Evolutionary conservation across 1,140 invertebrate species (phyloP).

Genomic region (Caenorhabditis latens): DNA sequence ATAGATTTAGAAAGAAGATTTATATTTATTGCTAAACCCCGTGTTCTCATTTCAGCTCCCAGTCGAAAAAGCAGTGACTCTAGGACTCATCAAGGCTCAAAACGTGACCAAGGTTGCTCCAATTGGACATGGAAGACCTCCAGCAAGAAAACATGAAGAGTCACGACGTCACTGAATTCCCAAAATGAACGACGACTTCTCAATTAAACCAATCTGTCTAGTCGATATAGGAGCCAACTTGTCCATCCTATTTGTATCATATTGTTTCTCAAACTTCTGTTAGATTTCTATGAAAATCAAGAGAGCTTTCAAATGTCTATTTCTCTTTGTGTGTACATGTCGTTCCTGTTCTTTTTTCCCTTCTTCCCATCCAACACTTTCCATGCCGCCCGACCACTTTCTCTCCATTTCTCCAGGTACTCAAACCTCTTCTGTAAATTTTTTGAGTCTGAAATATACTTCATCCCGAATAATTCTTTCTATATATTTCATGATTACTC

Average conservation of each 20-base stretch:
- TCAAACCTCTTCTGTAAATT: constrained; percentile 37
- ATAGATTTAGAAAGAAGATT: no score
- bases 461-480: constrained; percentile 36
- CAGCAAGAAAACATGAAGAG: constrained; percentile 51
- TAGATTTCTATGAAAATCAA: constrained; percentile 49
- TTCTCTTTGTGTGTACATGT: constrained; percentile 40
- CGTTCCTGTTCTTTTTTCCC: constrained; percentile 5
- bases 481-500: constrained; percentile 51
- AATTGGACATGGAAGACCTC: constrained; percentile 69
- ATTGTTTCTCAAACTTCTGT: constrained; percentile 13
- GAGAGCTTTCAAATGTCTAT: constrained; percentile 46
- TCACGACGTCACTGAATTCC: constrained; percentile 37
- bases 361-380: constrained; percentile 32
- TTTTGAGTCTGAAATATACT: constrained; percentile 4
- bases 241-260: constrained; percentile 51
- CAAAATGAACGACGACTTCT: not conserved
- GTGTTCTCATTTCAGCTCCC: constrained; percentile 70
- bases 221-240: constrained; percentile 45
- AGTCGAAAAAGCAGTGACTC: constrained; percentile 75
- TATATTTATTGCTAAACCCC: no score
- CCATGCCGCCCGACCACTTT: constrained; percentile 52
- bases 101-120: constrained; percentile 71
- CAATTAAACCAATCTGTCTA: not conserved
- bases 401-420: constrained; percentile 45
- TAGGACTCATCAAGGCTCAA: constrained; percentile 75